Conservation (phyloP, 1,140 invertebrate species). For the Zaprionus capensis region DNA sequence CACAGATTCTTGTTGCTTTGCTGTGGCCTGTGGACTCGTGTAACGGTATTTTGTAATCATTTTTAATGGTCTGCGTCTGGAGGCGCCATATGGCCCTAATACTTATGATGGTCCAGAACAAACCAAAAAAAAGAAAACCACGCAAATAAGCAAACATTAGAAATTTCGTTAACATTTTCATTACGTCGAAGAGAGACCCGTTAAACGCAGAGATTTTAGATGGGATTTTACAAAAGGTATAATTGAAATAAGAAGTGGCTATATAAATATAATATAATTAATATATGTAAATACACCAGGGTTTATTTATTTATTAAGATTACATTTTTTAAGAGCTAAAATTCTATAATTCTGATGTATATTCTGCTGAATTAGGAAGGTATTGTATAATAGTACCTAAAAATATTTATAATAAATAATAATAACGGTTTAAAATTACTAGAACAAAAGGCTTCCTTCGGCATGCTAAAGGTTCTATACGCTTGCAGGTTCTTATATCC, state of each 20-base stretch:
- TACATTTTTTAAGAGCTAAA: background rate
- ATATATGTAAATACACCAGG: no score
- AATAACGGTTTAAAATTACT: no score
- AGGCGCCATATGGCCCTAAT: constrained; percentile 52
- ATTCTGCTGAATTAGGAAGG: background rate
- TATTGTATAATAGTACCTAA: background rate
- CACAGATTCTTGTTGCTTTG: constrained; percentile 35
- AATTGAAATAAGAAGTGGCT: background rate
- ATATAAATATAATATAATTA: no score
- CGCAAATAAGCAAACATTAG: constrained; percentile 27
- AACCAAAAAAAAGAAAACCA: constrained; percentile 6
- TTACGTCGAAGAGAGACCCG: background rate
- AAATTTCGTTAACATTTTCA: constrained; percentile 40
- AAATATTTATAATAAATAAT: no score
- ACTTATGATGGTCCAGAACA: constrained; percentile 23
- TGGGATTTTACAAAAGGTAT: background rate
- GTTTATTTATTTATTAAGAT: no score
- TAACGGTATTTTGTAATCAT: constrained; percentile 72
- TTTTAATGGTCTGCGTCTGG: constrained; percentile 69
- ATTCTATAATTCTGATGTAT: background rate
- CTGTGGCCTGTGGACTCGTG: constrained; percentile 21
- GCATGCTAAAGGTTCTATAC: no score
- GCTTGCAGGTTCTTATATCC: no score
- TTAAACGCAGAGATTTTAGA: background rate
- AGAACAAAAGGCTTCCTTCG: no score